phyloP scores from a whole-genome alignment of 2,888 invertebrate genomes.

The Bombylius major region DNA sequence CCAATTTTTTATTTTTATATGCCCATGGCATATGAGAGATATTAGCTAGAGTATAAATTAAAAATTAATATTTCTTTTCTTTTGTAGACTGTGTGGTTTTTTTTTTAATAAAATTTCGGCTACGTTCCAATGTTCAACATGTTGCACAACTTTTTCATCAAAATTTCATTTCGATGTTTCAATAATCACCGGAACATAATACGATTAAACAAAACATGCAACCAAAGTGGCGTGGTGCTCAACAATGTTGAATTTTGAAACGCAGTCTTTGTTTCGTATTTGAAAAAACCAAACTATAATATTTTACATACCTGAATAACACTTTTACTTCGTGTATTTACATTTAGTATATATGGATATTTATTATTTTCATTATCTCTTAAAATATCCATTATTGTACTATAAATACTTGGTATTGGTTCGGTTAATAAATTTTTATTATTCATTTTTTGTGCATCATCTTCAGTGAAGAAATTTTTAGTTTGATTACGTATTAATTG shows the following conservation, averaged over 20 bases:
- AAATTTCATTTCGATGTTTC: too few relatives aligned
- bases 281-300: too few relatives aligned
- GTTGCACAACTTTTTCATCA: too few relatives aligned
- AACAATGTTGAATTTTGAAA: too few relatives aligned
- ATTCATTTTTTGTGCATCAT: slow-evolving; percentile 44
- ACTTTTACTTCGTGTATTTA: slow-evolving; percentile 60
- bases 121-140: too few relatives aligned
- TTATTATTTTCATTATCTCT: slow-evolving; percentile 41
- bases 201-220: too few relatives aligned
- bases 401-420: slow-evolving; percentile 53
- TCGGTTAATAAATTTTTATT: slow-evolving; percentile 39
- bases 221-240: too few relatives aligned
- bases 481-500: slow-evolving; percentile 37
- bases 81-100: not conserved
- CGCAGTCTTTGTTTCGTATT: too few relatives aligned
- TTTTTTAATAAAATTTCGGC: too few relatives aligned
- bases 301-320: slow-evolving; percentile 52
- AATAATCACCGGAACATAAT: too few relatives aligned
- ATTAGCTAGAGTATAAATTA: slow-evolving; percentile 20
- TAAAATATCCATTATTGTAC: slow-evolving; percentile 54
- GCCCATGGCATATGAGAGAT: slow-evolving; percentile 28
- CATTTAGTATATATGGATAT: slow-evolving; percentile 60
- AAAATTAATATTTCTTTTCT: not conserved
- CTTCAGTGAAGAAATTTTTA: slow-evolving; percentile 31
- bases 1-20: slow-evolving; percentile 28